These are phyloP conservation scores for Sander vitreus DNA, from an alignment of 2,113 vertebrate species.

Conservation along the genomic window DNA sequence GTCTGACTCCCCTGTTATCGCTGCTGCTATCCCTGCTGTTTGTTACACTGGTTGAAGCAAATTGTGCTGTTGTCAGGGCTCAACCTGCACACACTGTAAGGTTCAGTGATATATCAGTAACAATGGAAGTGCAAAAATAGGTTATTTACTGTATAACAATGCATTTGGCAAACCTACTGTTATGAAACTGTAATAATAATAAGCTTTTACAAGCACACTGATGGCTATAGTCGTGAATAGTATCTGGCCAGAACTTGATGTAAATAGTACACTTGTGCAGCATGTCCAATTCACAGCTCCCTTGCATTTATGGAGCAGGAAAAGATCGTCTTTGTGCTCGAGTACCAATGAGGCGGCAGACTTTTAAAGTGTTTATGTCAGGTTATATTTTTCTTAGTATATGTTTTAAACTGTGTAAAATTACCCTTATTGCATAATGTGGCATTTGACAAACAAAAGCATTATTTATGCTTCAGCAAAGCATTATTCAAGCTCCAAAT, in stretches of 20 bases:
- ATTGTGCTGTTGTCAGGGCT: constrained; percentile 35
- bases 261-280: background rate
- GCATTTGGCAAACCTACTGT: background rate
- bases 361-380: constrained; percentile 27
- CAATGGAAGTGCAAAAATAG: constrained; percentile 10
- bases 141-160: background rate
- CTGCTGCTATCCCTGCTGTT: constrained; percentile 27
- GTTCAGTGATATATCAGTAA: constrained; percentile 2
- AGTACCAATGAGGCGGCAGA: constrained; percentile 13
- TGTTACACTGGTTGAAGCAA: constrained; percentile 26
- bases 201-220: background rate
- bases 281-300: constrained; percentile 3
- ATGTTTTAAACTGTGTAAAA: constrained; percentile 14
- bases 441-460: constrained; percentile 46
- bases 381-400: constrained; percentile 21
- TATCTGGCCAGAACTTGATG: background rate
- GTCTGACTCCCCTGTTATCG: constrained; percentile 18
- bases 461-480: constrained; percentile 41
- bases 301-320: constrained; percentile 18
- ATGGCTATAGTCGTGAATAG: background rate
- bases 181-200: background rate
- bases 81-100: constrained; percentile 11
- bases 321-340: constrained; percentile 30
- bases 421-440: background rate
- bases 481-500: constrained; percentile 36